Evolutionary conservation across 2,888 invertebrate genomes (phyloP).

Genomic region (Pocota personata): DNA sequence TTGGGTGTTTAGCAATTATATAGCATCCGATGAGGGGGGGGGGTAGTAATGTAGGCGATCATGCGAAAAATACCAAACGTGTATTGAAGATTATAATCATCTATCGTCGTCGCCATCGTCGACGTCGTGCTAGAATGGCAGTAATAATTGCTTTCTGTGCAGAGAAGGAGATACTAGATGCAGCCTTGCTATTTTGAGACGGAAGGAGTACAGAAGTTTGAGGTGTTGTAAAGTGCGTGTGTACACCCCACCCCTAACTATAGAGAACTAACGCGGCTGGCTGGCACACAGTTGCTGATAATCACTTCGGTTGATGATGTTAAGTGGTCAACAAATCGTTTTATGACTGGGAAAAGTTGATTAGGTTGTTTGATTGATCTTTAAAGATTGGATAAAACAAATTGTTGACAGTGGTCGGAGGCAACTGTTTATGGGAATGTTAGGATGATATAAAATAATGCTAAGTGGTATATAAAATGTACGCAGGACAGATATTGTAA

Average conservation of each 20-base stretch:
- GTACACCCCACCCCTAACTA: constrained; percentile 24
- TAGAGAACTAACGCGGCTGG: too few relatives aligned
- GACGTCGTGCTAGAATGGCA: constrained; percentile 40
- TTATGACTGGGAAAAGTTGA: constrained; percentile 22
- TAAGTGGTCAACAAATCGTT: constrained; percentile 64
- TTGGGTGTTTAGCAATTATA: constrained; percentile 68
- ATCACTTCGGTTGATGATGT: constrained; percentile 23
- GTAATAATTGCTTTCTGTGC: constrained; percentile 47
- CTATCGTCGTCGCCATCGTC: constrained; percentile 36
- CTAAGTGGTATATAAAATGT: too few relatives aligned
- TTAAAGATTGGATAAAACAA: neutral
- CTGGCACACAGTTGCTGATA: constrained; percentile 17
- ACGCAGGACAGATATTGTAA: too few relatives aligned
- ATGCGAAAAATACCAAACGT: constrained; percentile 32
- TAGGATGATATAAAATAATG: too few relatives aligned
- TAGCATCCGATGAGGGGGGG: constrained; percentile 16
- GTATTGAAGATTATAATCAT: constrained; percentile 56
- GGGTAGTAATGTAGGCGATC: neutral
- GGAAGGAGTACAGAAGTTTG: neutral
- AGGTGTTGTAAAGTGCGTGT: constrained; percentile 69
- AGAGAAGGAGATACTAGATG: constrained; percentile 21
- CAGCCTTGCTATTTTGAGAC: constrained; percentile 9
- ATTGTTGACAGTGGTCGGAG: constrained; percentile 22
- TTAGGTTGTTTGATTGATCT: constrained; percentile 21
- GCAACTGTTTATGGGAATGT: neutral